Percentiles rank a stretch among this genome's conserved stretches.
Evolutionary conservation across 2,113 vertebrate species (phyloP).

Genomic region (Sciurus niger): DNA sequence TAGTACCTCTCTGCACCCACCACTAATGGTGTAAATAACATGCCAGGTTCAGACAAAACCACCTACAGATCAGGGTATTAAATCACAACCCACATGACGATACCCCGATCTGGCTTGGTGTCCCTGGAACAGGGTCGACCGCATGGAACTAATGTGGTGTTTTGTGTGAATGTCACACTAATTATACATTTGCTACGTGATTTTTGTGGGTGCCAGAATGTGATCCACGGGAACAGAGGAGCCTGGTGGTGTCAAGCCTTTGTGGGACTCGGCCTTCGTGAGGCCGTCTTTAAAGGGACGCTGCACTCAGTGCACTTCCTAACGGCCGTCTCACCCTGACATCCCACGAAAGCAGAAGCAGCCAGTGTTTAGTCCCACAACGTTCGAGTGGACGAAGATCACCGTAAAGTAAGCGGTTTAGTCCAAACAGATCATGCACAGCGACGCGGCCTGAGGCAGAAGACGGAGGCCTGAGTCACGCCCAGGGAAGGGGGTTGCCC

Average conservation of each 20-base stretch:
- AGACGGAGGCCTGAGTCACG: background rate
- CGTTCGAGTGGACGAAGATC: slow-evolving; percentile 57
- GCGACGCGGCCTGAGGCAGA: background rate
- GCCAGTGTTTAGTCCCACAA: slow-evolving; percentile 57
- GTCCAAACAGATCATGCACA: slow-evolving; percentile 54
- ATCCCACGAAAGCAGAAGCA: slow-evolving; percentile 52
- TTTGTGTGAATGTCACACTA: slow-evolving; percentile 73
- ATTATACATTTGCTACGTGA: slow-evolving; percentile 81
- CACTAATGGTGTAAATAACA: background rate
- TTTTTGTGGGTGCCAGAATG: slow-evolving; percentile 67
- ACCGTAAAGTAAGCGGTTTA: background rate
- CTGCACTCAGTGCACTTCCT: slow-evolving; percentile 47
- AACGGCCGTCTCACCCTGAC: background rate
- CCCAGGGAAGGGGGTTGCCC: background rate
- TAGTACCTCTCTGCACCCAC: background rate
- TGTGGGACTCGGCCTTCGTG: background rate
- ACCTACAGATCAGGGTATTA: slow-evolving; percentile 53
- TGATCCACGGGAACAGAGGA: slow-evolving; percentile 64
- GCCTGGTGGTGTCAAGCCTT: slow-evolving; percentile 25
- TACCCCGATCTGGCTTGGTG: slow-evolving; percentile 41
- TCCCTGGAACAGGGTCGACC: slow-evolving; percentile 75
- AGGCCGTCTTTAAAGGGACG: slow-evolving; percentile 49
- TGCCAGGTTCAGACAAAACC: slow-evolving; percentile 15
- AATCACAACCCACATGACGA: slow-evolving; percentile 65
- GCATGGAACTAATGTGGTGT: slow-evolving; percentile 71